Percentiles rank a stretch among this genome's conserved stretches.
Evolutionary conservation across 2,113 vertebrate species (phyloP).

Genomic region (Pluvianellus socialis): DNA sequence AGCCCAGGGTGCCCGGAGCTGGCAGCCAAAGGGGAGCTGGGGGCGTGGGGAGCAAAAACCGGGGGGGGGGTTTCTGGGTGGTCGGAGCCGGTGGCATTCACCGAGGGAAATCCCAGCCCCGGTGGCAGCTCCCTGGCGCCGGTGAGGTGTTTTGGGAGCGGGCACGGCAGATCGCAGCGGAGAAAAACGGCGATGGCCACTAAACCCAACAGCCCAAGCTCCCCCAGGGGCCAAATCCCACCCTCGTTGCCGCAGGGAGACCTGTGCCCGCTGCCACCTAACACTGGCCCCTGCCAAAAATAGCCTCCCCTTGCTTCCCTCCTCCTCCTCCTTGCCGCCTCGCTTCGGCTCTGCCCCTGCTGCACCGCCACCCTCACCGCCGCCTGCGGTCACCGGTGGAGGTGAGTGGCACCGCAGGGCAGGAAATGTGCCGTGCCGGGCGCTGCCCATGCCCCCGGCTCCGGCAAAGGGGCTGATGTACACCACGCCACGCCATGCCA

Average conservation of each 20-base stretch:
- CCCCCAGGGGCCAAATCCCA: background rate
- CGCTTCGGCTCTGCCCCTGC: background rate
- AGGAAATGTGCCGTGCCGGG: background rate
- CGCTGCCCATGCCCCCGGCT: background rate
- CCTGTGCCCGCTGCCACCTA: background rate
- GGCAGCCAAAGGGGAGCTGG: background rate
- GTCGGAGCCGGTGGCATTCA: rapidly evolving
- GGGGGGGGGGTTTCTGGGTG: no score
- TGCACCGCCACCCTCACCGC: background rate
- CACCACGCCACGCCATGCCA: rapidly evolving
- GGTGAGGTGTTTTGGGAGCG: background rate
- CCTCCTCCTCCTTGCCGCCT: background rate
- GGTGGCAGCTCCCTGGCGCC: no score
- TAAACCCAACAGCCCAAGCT: background rate
- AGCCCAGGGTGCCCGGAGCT: no score
- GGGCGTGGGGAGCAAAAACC: no score
- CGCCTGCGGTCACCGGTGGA: background rate
- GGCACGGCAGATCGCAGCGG: no score
- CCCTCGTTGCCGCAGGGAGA: background rate
- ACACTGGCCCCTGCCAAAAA: background rate
- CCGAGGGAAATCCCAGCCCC: background rate
- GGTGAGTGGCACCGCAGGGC: background rate
- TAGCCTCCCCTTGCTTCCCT: background rate
- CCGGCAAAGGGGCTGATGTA: background rate
- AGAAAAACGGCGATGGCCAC: background rate